These are phyloP conservation scores for Rhinogobius similis DNA, from an alignment of 2,113 vertebrate species.

Conservation along the genomic window DNA sequence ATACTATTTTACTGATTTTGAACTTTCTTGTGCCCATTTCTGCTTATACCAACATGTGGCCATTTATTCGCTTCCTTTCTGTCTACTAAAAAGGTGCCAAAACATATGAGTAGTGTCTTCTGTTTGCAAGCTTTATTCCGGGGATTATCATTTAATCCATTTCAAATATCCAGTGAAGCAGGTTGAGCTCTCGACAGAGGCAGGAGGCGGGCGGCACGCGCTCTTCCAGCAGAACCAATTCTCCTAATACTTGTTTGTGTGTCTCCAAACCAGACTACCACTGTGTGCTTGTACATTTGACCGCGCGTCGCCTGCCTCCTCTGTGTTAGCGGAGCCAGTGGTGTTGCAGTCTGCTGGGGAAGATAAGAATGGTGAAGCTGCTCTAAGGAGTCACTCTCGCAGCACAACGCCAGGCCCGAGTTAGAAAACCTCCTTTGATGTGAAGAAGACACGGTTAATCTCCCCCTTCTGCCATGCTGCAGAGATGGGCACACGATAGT, in stretches of 20 bases:
- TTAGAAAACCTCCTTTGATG: slow-evolving; percentile 76
- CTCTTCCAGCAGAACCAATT: slow-evolving; percentile 66
- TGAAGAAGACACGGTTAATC: slow-evolving; percentile 64
- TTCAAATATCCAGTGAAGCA: slow-evolving; percentile 55
- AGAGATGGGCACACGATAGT: slow-evolving; percentile 60
- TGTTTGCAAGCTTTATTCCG: slow-evolving; percentile 32
- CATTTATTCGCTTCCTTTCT: neutral
- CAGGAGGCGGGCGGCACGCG: slow-evolving; percentile 1
- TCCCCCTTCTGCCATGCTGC: slow-evolving; percentile 51
- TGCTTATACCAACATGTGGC: neutral
- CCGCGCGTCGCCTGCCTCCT: slow-evolving; percentile 40
- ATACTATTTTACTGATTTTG: too few species aligned
- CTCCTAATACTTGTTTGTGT: slow-evolving; percentile 51
- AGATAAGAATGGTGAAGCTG: slow-evolving; percentile 70
- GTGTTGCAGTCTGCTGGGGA: slow-evolving; percentile 71
- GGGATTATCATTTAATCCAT: slow-evolving; percentile 59
- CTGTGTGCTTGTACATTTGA: slow-evolving; percentile 47
- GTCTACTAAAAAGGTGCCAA: slow-evolving; percentile 17
- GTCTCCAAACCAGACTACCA: slow-evolving; percentile 27
- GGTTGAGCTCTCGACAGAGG: slow-evolving; percentile 47
- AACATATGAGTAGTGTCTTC: slow-evolving; percentile 22
- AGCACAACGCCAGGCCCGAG: slow-evolving; percentile 68
- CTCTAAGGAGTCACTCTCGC: slow-evolving; percentile 66
- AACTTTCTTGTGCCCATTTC: neutral
- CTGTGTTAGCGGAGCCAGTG: slow-evolving; percentile 62